These are phyloP conservation scores for Etheostoma cragini DNA, from an alignment of 2,113 vertebrate genomes.

Conservation along the genomic window DNA sequence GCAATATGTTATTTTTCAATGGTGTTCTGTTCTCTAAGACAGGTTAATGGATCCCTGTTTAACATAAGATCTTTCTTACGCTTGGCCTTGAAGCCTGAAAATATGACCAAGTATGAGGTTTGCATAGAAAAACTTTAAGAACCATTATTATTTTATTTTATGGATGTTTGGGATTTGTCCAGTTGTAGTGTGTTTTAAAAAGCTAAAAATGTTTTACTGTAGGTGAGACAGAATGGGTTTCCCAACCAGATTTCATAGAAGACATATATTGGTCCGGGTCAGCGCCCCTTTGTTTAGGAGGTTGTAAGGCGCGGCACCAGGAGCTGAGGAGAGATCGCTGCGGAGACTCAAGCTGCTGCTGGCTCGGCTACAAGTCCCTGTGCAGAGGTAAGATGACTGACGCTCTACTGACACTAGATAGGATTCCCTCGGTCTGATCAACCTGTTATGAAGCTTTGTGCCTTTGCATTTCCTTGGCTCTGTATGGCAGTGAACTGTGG, in stretches of 20 bases:
- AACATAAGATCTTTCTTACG: background rate
- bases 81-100: background rate
- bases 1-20: background rate
- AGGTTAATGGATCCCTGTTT: background rate
- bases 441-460: background rate
- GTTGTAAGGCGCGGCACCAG: slow-evolving; percentile 83
- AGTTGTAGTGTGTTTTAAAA: background rate
- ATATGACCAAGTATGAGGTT: background rate
- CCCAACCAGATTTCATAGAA: slow-evolving; percentile 46
- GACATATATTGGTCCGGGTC: slow-evolving; percentile 88
- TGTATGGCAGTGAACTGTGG: slow-evolving; percentile 86
- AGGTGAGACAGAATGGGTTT: slow-evolving; percentile 66
- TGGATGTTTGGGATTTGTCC: background rate
- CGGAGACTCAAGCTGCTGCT: slow-evolving; percentile 88
- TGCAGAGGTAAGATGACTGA: slow-evolving; percentile 82
- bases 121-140: background rate
- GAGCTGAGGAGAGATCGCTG: slow-evolving; percentile 87
- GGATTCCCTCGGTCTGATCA: background rate
- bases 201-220: slow-evolving; percentile 9
- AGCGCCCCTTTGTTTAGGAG: slow-evolving; percentile 84
- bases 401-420: background rate
- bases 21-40: background rate
- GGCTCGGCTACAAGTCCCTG: slow-evolving; percentile 88
- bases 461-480: slow-evolving; percentile 2
- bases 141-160: background rate